Evolutionary conservation across 2,113 vertebrate species (phyloP), one percentile per base, ranked within the genome.

Genomic region (Megaleporinus macrocephalus): DNA sequence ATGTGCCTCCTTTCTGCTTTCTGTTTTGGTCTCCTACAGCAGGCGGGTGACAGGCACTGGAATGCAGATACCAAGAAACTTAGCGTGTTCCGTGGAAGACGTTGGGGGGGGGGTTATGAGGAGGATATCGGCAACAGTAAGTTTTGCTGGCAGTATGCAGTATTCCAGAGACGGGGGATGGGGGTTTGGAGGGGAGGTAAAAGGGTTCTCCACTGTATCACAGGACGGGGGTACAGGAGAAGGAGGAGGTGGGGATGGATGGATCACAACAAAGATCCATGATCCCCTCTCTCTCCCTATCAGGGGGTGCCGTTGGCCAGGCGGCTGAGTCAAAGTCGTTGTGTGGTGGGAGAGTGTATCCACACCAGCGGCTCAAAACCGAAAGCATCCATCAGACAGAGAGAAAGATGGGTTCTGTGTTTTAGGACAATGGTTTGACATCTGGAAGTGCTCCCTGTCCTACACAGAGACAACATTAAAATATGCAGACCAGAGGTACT

Each of bases 31-130:
- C 4, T 22, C 33, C 57, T 83, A 90, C 86, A 89, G 86, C 83
- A 85, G 49, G 71, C 86, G 89, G 89, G 87, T 83, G 87, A 93
- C 87, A 88, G 88, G 88, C 76, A 90, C 92, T 94, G 91, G 94
- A 94, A 94, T 93, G 86, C 92, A 91, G 92, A 93, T 93, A 93
- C 94, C 86, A 83, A 86, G 85, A 92, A 92, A 93, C 90, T 92
- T 91, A 91, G 89, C 89, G 89, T 89, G 92, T 94, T 89, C 90
- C 84, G 62, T 41, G 44, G 55, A 76, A 73, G 76, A 36, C 22
- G 63, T 14, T 61, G 55, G 66, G 78, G 57, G 78, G 57, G 36
- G 11, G 22, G n/a, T 22, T 10, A 57, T 57, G 55, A n/a, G 22
- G 6, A 79, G 76, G 79, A 79, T 77, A 76, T 86, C 85, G 80